Evolutionary conservation across 2,113 vertebrate species (phyloP).

Genomic region (Podarcis cretensis): DNA sequence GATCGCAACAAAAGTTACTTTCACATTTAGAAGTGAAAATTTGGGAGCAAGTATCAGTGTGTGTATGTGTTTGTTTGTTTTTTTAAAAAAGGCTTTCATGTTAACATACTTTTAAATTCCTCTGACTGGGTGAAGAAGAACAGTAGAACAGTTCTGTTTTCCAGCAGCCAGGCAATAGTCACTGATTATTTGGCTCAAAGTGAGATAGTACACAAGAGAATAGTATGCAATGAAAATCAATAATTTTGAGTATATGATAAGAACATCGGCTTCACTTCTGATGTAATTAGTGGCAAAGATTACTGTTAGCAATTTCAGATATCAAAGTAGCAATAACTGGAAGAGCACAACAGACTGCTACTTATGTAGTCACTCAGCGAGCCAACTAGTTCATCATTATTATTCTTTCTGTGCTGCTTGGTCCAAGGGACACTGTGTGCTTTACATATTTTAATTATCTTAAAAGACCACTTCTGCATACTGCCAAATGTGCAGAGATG

Average conservation of each 20-base stretch:
- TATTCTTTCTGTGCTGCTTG: background rate
- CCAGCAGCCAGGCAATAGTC: background rate
- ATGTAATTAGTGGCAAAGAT: background rate
- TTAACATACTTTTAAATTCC: background rate
- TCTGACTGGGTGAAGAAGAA: background rate
- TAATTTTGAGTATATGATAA: background rate
- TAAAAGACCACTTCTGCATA: constrained; percentile 6
- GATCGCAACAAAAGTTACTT: background rate
- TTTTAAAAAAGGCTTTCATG: background rate
- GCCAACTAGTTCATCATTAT: background rate
- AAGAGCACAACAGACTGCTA: background rate
- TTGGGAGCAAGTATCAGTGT: background rate
- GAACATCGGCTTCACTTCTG: background rate
- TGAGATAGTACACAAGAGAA: background rate
- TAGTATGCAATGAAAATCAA: constrained; percentile 30
- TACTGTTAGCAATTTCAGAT: background rate
- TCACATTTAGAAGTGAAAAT: background rate
- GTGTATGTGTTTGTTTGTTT: too few relatives aligned
- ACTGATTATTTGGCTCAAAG: background rate
- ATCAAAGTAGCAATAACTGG: background rate
- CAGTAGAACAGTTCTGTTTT: background rate
- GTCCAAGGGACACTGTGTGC: background rate
- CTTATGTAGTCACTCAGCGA: background rate
- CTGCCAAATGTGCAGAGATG: background rate
- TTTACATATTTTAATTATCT: background rate